Evolutionary conservation across 1,140 invertebrate genomes (phyloP).

Genomic region (Procambarus clarkii): DNA sequence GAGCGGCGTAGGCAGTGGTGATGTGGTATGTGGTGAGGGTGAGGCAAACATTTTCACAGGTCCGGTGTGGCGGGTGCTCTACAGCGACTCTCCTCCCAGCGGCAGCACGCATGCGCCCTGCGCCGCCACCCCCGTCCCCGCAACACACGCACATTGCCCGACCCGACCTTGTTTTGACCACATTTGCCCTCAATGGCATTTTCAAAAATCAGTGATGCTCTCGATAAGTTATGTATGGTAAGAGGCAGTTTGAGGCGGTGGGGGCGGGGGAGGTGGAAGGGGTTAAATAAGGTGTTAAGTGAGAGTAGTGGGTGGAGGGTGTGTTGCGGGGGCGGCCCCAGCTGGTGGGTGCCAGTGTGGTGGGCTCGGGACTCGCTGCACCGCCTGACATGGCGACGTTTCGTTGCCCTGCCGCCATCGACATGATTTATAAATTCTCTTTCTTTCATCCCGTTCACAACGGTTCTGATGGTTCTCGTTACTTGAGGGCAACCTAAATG

Average conservation of each 20-base stretch:
- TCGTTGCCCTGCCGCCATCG: constrained; percentile 31
- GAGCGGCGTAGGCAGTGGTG: constrained; percentile 52
- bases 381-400: constrained; percentile 54
- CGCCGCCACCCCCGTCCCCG: constrained; percentile 59
- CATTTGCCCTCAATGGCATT: not conserved
- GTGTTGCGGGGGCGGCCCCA: constrained; percentile 50
- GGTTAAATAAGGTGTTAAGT: not conserved
- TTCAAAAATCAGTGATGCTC: not conserved
- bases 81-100: constrained; percentile 56
- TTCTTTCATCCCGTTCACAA: not conserved
- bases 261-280: not conserved
- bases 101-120: constrained; percentile 65
- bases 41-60: constrained; percentile 62
- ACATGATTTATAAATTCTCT: constrained; percentile 22
- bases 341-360: constrained; percentile 57
- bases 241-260: not conserved
- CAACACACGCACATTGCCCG: constrained; percentile 43
- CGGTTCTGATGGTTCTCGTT: no score
- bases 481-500: not conserved
- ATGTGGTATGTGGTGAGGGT: constrained; percentile 63
- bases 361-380: constrained; percentile 34
- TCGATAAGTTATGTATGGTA: not conserved
- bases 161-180: constrained; percentile 15
- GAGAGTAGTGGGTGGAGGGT: not conserved
- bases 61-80: constrained; percentile 67